These are phyloP conservation scores for Podarcis muralis DNA, from an alignment of 2,113 vertebrate species.

Conservation along the genomic window DNA sequence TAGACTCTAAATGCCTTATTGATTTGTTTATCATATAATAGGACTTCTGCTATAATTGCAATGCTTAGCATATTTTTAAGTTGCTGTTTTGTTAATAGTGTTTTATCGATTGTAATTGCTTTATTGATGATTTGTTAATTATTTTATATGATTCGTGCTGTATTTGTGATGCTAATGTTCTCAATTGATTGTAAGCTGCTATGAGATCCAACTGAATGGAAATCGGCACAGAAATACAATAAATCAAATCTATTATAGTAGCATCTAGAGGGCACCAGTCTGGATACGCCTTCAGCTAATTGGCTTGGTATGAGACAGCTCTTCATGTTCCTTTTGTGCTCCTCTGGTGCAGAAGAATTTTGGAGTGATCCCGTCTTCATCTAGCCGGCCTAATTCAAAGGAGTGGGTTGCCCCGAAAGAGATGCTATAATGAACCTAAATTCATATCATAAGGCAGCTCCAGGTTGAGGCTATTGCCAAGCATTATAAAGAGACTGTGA, in stretches of 20 bases:
- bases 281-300: not conserved
- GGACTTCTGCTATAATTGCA: no score
- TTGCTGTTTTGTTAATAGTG: no score
- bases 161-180: no score
- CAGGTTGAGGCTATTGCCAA: slow-evolving; percentile 18
- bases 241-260: no score
- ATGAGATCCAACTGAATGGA: no score
- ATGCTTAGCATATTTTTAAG: no score
- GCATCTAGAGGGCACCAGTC: not conserved
- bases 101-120: no score
- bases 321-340: not conserved
- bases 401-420: not conserved
- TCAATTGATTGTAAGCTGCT: no score
- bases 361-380: not conserved
- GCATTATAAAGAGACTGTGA: slow-evolving; percentile 1
- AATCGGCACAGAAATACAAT: not conserved
- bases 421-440: not conserved
- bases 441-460: slow-evolving; percentile 35
- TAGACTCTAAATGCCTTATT: no score
- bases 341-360: not conserved
- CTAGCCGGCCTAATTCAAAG: not conserved
- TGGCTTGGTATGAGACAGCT: not conserved
- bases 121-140: no score
- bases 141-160: no score
- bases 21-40: no score